Conservation (phyloP, 1,140 invertebrate genomes). For the Zaprionus capensis region DNA sequence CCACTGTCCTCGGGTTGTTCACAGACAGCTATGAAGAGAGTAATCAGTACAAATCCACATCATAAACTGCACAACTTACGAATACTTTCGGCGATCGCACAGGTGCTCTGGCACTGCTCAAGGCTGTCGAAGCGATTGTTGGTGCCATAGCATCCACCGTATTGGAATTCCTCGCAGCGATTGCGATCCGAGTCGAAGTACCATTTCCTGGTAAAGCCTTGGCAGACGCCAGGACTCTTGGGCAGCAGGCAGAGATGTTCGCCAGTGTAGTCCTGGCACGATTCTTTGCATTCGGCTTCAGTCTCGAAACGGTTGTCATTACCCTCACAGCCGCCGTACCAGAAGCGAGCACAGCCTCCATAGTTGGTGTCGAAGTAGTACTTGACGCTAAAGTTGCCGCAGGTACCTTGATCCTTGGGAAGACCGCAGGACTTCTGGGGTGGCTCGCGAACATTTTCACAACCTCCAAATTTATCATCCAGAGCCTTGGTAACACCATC, state of each 20-base stretch:
- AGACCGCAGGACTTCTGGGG: slow-evolving; percentile 90
- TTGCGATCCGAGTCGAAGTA: slow-evolving; percentile 91
- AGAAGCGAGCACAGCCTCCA: slow-evolving; percentile 95
- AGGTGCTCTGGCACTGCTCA: slow-evolving; percentile 93
- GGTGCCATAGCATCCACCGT: slow-evolving; percentile 95
- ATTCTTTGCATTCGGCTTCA: slow-evolving; percentile 93
- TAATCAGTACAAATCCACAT: neutral
- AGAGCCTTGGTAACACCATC: slow-evolving; percentile 92
- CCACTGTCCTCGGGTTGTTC: slow-evolving; percentile 91
- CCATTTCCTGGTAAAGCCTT: slow-evolving; percentile 92
- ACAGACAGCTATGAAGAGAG: slow-evolving; percentile 89
- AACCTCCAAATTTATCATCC: slow-evolving; percentile 93
- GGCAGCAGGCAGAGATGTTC: slow-evolving; percentile 93
- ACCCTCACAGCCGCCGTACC: slow-evolving; percentile 97
- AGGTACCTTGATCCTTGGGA: slow-evolving; percentile 90
- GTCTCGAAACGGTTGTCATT: slow-evolving; percentile 94
- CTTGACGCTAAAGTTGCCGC: slow-evolving; percentile 93
- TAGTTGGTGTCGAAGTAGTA: slow-evolving; percentile 96
- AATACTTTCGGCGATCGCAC: slow-evolving; percentile 88
- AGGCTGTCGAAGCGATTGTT: slow-evolving; percentile 93
- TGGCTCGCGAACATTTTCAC: slow-evolving; percentile 88
- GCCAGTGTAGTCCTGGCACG: slow-evolving; percentile 94
- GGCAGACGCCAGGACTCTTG: slow-evolving; percentile 92
- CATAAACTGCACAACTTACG: slow-evolving; percentile 86
- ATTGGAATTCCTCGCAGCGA: slow-evolving; percentile 91